Evolutionary conservation across 2,888 invertebrate genomes (phyloP).

Genomic region (Eupsilia transversa): DNA sequence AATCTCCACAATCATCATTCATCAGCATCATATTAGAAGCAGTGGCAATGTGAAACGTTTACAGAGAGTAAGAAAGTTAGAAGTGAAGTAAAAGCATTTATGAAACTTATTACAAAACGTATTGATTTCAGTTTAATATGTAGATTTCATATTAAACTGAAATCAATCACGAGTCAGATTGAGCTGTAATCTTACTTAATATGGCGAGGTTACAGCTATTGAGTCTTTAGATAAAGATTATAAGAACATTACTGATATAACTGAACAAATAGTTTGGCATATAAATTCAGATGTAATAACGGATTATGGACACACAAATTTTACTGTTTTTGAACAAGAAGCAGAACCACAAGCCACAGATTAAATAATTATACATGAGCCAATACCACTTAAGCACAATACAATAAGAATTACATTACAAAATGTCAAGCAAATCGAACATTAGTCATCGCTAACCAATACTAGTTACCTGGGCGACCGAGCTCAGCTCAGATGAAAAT

Average conservation of each 20-base stretch:
- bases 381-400: neutral
- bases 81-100: no score
- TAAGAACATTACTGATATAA: slow-evolving; percentile 4
- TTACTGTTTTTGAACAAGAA: slow-evolving; percentile 6
- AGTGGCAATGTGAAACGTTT: neutral
- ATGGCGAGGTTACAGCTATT: neutral
- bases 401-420: slow-evolving; percentile 20
- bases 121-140: slow-evolving; percentile 1
- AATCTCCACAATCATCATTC: neutral
- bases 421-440: slow-evolving; percentile 11
- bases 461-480: no score
- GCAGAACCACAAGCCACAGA: neutral
- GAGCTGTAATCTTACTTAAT: slow-evolving; percentile 4
- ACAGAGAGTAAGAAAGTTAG: neutral
- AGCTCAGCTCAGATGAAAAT: no score
- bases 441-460: slow-evolving; percentile 19
- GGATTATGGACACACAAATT: neutral
- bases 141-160: neutral
- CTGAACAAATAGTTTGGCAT: neutral
- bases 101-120: neutral
- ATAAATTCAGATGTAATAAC: slow-evolving; percentile 16
- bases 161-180: no score
- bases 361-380: neutral
- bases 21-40: neutral
- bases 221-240: slow-evolving; percentile 5